Base-by-base conservation (phyloP, 2,113 vertebrate genomes). In the Sapajus apella region DNA sequence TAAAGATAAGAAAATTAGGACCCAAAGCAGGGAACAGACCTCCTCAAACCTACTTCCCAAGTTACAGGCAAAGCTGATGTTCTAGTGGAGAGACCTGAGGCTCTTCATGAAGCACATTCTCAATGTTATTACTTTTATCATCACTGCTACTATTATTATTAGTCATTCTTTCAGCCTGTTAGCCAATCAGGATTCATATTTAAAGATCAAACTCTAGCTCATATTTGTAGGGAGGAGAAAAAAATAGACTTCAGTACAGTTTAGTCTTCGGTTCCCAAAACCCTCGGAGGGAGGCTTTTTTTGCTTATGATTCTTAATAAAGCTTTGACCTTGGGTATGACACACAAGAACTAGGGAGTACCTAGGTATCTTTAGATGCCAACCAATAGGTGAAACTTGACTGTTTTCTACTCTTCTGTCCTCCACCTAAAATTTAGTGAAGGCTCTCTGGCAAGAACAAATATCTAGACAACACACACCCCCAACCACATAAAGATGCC, bases 221-320 rank as follows among this genome's bases (percentile, higher is more conserved):
- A 25, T 37, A 13, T 84, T n/a, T 91, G 35, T 40, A n/a, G 2
- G n/a, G 66, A 80, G 9, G n/a, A 75, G 66, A 35, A 68, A 90
- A 70, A 32, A 43, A 75, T 18, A 13, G 0, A 18, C 12, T 64
- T 43, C 35, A 52, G 68, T 45, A 68, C 32, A 40, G 7, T 40
- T 79, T 85, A 87, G 25, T 32, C 27, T 80, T 95, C 45, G 82
- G 52, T 68, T 85, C n/a, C 32, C 40, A 72, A 43, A 68, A 35
- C 30, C 37, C 25, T 66, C 27, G 32, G 47, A 40, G 1, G 35
- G 6, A 73, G 79, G 30, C 2, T 20, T 56, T 76, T 58, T 68
- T 76, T 61, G 43, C 37, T 86, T 95, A 47, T 40, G 17, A 93
- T 66, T 88, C 70, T 91, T 61, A 77, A 75, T 43, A 90, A 94